phyloP scores from a whole-genome alignment of 92 coral and sea anemone species.

The Palythoa heliodiscus region DNA sequence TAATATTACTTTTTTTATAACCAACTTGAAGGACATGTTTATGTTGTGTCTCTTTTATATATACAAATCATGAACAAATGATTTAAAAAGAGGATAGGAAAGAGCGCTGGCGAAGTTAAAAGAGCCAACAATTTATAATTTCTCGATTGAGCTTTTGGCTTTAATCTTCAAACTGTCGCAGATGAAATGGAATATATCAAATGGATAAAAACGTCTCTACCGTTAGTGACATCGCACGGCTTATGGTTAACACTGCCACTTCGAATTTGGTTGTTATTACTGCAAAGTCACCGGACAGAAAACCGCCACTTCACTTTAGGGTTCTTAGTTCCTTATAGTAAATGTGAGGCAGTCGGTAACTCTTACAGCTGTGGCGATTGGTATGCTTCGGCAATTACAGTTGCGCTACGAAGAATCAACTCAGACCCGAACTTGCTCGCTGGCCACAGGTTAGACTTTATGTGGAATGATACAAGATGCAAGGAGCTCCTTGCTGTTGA shows the following conservation, averaged over 20 bases:
- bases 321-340: conserved; percentile 45
- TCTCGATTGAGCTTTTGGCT: not conserved
- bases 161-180: not conserved
- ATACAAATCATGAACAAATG: not conserved
- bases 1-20: not conserved
- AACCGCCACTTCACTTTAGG: conserved; percentile 49
- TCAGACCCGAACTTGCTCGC: conserved; percentile 46
- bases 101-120: not conserved
- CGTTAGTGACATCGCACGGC: not conserved
- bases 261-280: not conserved
- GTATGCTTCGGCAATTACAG: conserved; percentile 63
- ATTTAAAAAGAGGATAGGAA: not conserved
- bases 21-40: not conserved
- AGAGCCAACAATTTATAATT: not conserved
- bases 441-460: conserved; percentile 53
- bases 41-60: not conserved
- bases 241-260: not conserved
- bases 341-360: conserved; percentile 28
- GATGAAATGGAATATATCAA: conserved; percentile 14
- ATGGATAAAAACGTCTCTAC: not conserved
- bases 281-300: conserved; percentile 2
- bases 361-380: conserved; percentile 45
- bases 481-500: conserved; percentile 54
- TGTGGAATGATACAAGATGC: conserved; percentile 67
- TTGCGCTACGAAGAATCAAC: conserved; percentile 63